Evolutionary conservation across 1,140 invertebrate species (phyloP), one percentile per base, ranked within the genome.

Genomic region (Muscidifurax raptorellus): DNA sequence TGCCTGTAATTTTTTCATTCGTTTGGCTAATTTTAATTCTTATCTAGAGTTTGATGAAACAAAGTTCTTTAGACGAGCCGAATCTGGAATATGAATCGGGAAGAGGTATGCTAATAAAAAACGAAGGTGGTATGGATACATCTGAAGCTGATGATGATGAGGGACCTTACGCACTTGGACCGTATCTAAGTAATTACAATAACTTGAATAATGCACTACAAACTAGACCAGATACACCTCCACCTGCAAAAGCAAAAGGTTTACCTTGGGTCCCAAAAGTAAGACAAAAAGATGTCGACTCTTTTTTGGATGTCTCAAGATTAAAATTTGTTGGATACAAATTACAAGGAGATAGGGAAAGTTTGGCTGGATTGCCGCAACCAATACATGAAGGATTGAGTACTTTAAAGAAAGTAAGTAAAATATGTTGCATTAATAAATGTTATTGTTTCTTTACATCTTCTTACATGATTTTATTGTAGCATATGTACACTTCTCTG

Each of bases 201-300:
- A 90, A 91, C 75, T 88, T 88, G 67, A 91, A 89, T 80, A 91
- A 89, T 86, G 88, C 88, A 71, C 75, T 76, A 28, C 87, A 90
- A 89, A 86, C 87, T 28, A 91, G 93, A 87, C 93, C 94, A 78
- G 91, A 90, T 52, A 94, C 93, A 47, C 94, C 94, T 66, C 90
- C 91, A 36, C 89, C 92, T 15, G 84, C 84, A 30, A 93, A 92
- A 86, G 89, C 87, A 47, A 92, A 92, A 93, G 95, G 96, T 83
- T 94, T 99, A 85, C 98, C 98, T 1, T 99, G 98, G 98, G 96
- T 96, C 86, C 98, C 98, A 12, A 99, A 99, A 95, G 98, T 99
- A n/a, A 94, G 97, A 30, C 96, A 98, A 89, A 97, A 97, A 93
- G 98, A 99, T 91, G 96, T 99, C 72, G 97, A 99, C 88, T 94